Percentiles rank a stretch among this genome's conserved stretches.
These are phyloP conservation scores for Pollenia angustigena DNA, from an alignment of 2,888 invertebrate genomes.

Conservation along the genomic window DNA sequence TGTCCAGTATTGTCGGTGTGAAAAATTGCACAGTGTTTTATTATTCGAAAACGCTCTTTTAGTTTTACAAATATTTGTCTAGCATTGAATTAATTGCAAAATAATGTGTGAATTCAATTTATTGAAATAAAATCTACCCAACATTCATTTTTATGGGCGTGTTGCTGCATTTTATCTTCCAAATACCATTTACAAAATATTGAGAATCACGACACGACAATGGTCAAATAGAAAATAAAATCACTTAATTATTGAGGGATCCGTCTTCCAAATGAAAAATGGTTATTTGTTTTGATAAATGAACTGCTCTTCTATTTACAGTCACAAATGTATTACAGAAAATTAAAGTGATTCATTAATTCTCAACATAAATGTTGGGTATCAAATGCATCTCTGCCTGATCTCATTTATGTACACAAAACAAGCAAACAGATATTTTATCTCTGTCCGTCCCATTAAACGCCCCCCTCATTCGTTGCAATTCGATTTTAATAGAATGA, in stretches of 20 bases:
- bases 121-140: neutral
- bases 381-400: slow-evolving; percentile 2
- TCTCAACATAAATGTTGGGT: neutral
- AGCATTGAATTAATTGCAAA: neutral
- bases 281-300: slow-evolving; percentile 25
- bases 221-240: neutral
- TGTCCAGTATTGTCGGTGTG: no score
- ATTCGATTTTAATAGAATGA: slow-evolving; percentile 1
- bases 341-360: neutral
- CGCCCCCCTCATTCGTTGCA: neutral
- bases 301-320: neutral
- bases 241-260: slow-evolving; percentile 3
- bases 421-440: neutral
- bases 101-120: no score
- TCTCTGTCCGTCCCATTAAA: neutral
- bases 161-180: slow-evolving; percentile 4
- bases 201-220: slow-evolving; percentile 12
- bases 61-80: slow-evolving; percentile 13
- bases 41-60: neutral
- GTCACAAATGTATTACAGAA: neutral
- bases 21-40: no score
- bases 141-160: neutral
- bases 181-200: neutral
- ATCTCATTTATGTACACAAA: neutral
- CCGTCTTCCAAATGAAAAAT: neutral